Evolutionary conservation across 2,113 vertebrate genomes (phyloP).

Genomic region (Aegypius monachus): DNA sequence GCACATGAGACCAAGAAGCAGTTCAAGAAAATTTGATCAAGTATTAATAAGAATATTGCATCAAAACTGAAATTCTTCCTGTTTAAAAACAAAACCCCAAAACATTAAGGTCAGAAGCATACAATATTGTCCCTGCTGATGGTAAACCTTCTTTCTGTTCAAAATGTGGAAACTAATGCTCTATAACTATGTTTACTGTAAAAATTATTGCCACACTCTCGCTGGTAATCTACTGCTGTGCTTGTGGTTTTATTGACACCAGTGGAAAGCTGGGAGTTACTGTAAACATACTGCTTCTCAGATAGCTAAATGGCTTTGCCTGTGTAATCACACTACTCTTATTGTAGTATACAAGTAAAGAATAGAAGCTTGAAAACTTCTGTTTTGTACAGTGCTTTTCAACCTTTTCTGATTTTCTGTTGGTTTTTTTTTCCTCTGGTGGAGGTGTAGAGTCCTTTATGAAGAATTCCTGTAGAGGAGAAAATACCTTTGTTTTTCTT

Average conservation of each 20-base stretch:
- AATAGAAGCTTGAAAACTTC: not conserved
- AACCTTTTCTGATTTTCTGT: not conserved
- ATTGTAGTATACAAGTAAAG: not conserved
- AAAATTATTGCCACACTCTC: not conserved
- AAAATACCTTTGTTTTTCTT: not conserved
- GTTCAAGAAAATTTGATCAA: not conserved
- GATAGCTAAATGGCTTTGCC: not conserved
- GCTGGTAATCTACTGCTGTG: not conserved
- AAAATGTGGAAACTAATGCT: not conserved
- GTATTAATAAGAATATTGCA: not conserved
- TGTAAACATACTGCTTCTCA: not conserved
- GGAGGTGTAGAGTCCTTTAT: not conserved
- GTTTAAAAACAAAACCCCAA: not conserved
- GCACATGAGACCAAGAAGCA: not conserved
- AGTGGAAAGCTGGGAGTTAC: not conserved
- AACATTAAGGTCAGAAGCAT: not conserved
- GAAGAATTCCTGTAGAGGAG: not conserved
- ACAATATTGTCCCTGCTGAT: not conserved
- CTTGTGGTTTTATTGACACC: not conserved
- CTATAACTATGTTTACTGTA: not conserved
- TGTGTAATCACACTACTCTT: not conserved
- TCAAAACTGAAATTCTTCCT: not conserved
- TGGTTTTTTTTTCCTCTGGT: no score
- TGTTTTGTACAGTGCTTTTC: not conserved
- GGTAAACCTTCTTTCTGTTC: not conserved